Evolutionary conservation across 2,888 invertebrate genomes (phyloP), one percentile per base, ranked within the genome.

Genomic region (Scaptomyza caliginosa): DNA sequence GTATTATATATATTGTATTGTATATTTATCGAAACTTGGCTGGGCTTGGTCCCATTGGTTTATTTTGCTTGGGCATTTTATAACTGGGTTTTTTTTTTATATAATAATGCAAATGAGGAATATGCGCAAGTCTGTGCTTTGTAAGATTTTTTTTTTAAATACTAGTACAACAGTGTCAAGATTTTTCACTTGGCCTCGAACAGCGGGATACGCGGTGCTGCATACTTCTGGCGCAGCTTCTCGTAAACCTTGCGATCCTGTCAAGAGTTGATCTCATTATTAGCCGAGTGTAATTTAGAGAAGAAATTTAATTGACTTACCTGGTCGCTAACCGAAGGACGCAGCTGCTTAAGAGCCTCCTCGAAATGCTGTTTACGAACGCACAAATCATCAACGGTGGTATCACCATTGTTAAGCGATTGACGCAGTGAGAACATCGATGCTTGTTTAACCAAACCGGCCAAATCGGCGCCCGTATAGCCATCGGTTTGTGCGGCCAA

Each of bases 401-500:
- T 80, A 1, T 93, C 92, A 2, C 92, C 92, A 71, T 92, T 92
- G 2, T 93, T 90, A 78, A 98, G 94, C 60, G 95, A 94, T 75
- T 96, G 96, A 57, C 95, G 95, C 40, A 99, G 91, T 0, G 97
- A 95, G 73, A 95, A 93, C 34, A 96, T 94, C 0, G 96, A 95
- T 0, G 99, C 97, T 88, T 98, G 97, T 76, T 96, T 93, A 0
- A 99, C 95, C 49, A 99, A 92, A 0, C 97, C 96, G 1, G 96
- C 95, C 56, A 99, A 92, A 92, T 99, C 99, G 0, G 99, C 99
- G 16, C 99, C 99, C 0, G 98, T 97, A 88, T 95, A 98, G 11
- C 96, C 95, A 13, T 96, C 94, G 4, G 94, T 93, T 60, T 95
- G 93, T 8, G 91, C 93, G 0, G 96, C 96, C 39, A 99, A 92